phyloP scores from a whole-genome alignment of 2,797 vertebrate genomes.

The Chaenodraco wilsoni region DNA sequence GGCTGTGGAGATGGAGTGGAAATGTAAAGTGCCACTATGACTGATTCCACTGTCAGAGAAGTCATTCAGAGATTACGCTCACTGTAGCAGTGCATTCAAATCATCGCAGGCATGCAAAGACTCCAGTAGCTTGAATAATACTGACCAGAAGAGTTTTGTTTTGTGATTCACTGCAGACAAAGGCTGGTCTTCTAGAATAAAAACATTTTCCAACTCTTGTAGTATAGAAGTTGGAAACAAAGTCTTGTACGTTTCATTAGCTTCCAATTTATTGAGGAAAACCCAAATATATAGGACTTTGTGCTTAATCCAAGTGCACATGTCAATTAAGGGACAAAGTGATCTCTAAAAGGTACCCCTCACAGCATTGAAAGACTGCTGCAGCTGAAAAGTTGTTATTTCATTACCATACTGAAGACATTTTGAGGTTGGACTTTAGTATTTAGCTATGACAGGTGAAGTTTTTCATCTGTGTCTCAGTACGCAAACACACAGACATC shows the following conservation, averaged over 20 bases:
- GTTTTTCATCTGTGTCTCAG: not conserved
- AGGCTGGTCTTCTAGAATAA: not conserved
- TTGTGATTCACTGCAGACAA: not conserved
- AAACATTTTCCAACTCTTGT: not conserved
- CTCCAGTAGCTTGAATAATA: not conserved
- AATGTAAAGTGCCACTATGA: constrained; percentile 66
- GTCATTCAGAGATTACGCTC: constrained; percentile 52
- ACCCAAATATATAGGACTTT: not conserved
- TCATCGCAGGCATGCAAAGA: constrained; percentile 11
- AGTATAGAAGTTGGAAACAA: not conserved
- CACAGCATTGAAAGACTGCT: not conserved
- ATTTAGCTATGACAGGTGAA: not conserved
- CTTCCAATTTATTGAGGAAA: not conserved
- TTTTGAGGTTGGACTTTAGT: not conserved
- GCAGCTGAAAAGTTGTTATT: not conserved
- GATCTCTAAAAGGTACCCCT: not conserved
- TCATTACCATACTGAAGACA: not conserved
- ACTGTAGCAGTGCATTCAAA: constrained; percentile 21
- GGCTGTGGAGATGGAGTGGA: constrained; percentile 54
- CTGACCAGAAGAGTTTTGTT: constrained; percentile 12
- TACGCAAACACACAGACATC: not conserved
- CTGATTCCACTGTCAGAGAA: constrained; percentile 50
- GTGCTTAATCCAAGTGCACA: not conserved
- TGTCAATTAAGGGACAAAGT: not conserved
- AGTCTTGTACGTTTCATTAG: too few species aligned